phyloP scores from a whole-genome alignment of 2,888 invertebrate genomes.

The Crossocerus cetratus region DNA sequence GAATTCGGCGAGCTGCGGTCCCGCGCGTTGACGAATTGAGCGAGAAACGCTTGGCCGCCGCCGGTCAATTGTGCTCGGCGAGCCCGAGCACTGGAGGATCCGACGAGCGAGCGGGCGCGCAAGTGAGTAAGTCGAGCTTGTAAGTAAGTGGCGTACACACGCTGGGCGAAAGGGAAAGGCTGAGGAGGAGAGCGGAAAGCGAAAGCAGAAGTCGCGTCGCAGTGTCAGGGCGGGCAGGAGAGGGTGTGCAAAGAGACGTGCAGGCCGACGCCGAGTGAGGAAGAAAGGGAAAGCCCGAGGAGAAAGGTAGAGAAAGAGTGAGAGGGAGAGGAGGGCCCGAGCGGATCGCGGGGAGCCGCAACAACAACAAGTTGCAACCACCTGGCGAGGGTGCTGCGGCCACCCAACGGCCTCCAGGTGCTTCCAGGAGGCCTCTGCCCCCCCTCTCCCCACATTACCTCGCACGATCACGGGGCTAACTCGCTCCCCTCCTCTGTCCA shows the following conservation, averaged over 20 bases:
- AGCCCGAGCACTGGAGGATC: background rate
- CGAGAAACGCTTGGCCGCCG: background rate
- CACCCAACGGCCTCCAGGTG: conserved; percentile 71
- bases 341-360: conserved; percentile 59
- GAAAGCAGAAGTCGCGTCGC: background rate
- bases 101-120: conserved; percentile 1
- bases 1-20: background rate
- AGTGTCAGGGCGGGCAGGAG: background rate
- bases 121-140: background rate
- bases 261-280: conserved; percentile 3
- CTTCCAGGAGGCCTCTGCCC: conserved; percentile 61
- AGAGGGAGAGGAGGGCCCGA: conserved; percentile 42
- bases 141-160: background rate
- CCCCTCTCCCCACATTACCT: background rate
- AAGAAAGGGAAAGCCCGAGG: conserved; percentile 4
- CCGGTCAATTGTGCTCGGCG: background rate
- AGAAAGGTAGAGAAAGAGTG: conserved; percentile 23
- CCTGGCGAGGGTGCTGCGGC: conserved; percentile 68
- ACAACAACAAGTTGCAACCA: conserved; percentile 74
- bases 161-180: background rate
- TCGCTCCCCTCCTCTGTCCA: background rate
- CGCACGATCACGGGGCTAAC: conserved; percentile 1
- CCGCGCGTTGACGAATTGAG: no score
- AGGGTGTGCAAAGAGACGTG: conserved; percentile 7
- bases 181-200: background rate